phyloP scores from a whole-genome alignment of 37 sponge, comb jelly and placozoan genomes.

The Cladorhizidae sp. region DNA sequence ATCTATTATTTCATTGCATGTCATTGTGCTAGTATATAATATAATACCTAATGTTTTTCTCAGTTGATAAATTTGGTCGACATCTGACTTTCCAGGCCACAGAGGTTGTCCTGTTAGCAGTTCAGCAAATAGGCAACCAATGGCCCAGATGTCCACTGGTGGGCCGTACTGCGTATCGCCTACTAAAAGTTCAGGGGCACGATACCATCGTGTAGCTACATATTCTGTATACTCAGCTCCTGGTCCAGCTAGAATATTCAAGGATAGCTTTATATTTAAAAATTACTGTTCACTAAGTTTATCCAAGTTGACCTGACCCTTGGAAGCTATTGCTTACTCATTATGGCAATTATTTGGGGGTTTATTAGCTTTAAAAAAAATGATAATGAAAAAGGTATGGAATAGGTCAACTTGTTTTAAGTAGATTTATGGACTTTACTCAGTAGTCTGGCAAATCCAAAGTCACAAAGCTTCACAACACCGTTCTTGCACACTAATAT shows the following conservation, averaged over 20 bases:
- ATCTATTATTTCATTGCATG: no score
- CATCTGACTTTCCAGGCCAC: slow-evolving; percentile 95
- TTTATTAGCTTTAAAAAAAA: no score
- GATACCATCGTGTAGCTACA: slow-evolving; percentile 97
- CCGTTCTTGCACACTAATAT: slow-evolving; percentile 88
- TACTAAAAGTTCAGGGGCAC: slow-evolving; percentile 96
- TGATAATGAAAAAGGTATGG: no score
- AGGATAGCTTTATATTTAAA: no score
- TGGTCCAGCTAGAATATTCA: slow-evolving; percentile 65
- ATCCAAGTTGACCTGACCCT: no score
- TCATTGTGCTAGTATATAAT: no score
- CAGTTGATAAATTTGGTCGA: slow-evolving; percentile 93
- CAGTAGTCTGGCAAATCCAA: slow-evolving; percentile 95
- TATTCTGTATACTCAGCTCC: slow-evolving; percentile 98
- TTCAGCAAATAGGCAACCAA: slow-evolving; percentile 98
- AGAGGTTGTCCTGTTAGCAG: slow-evolving; percentile 88
- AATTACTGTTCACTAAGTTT: no score
- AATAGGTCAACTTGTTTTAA: background rate
- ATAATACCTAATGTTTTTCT: slow-evolving; percentile 85
- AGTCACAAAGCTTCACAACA: slow-evolving; percentile 95
- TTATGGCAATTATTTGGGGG: no score
- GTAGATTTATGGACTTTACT: slow-evolving; percentile 34
- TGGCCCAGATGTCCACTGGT: slow-evolving; percentile 97
- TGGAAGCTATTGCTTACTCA: no score
- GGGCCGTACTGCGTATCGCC: slow-evolving; percentile 98